Evolutionary conservation across 2,797 vertebrate genomes (phyloP).

Genomic region (Brachyrhaphis roseni): DNA sequence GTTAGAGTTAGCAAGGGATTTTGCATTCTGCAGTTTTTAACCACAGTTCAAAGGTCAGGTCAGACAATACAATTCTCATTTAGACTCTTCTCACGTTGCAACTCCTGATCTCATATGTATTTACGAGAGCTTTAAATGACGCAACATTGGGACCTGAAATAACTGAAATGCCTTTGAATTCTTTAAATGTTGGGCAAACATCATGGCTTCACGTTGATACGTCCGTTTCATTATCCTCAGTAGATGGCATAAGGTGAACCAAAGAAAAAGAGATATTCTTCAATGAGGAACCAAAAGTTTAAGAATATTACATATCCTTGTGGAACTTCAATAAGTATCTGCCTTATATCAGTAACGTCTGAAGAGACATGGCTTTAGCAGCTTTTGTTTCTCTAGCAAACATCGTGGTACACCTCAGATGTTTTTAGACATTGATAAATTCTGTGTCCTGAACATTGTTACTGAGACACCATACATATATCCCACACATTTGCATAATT

Average conservation of each 20-base stretch:
- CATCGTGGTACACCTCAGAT: neutral
- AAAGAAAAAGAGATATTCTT: neutral
- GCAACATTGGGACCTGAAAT: neutral
- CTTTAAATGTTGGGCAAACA: neutral
- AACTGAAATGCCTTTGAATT: neutral
- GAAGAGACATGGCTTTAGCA: neutral
- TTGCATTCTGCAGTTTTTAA: neutral
- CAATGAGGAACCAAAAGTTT: neutral
- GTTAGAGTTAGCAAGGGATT: neutral
- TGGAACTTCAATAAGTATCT: neutral
- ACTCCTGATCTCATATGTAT: neutral
- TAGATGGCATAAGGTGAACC: neutral
- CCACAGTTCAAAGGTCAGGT: neutral
- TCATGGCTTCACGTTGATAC: neutral
- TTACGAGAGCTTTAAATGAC: neutral
- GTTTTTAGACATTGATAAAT: too few species aligned
- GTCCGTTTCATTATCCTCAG: neutral
- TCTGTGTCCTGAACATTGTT: too few species aligned
- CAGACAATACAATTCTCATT: neutral
- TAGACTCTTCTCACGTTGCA: neutral
- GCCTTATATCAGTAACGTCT: neutral
- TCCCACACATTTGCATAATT: neutral
- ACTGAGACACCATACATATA: too few species aligned
- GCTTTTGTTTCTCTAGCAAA: neutral
- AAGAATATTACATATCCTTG: neutral